These are phyloP conservation scores for Parnassius apollo DNA, from an alignment of 2,888 invertebrate genomes.

Conservation along the genomic window DNA sequence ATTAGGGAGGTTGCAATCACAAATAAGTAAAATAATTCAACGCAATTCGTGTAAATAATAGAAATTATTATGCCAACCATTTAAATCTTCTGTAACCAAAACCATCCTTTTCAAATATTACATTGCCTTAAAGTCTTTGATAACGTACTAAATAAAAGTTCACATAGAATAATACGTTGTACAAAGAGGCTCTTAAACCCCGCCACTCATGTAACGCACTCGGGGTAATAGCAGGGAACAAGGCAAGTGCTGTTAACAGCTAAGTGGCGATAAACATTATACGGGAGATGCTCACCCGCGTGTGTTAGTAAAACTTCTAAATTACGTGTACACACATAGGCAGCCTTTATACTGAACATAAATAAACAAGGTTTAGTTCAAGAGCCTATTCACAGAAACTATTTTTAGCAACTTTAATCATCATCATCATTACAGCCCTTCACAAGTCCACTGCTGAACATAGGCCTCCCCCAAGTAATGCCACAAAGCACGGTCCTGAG, in stretches of 20 bases:
- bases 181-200: slow-evolving; percentile 1
- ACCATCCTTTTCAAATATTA: too few relatives aligned
- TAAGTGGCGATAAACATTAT: slow-evolving; percentile 5
- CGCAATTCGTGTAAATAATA: too few relatives aligned
- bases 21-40: too few relatives aligned
- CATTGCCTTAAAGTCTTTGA: background rate
- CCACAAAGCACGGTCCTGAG: too few relatives aligned
- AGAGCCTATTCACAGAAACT: background rate
- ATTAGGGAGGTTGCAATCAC: too few relatives aligned
- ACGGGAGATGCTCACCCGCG: background rate
- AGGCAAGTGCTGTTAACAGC: background rate
- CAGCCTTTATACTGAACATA: background rate
- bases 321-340: background rate
- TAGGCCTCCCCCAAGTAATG: too few relatives aligned
- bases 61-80: too few relatives aligned
- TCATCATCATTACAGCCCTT: too few relatives aligned
- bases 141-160: background rate
- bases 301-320: slow-evolving; percentile 1
- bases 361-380: background rate
- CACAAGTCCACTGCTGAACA: too few relatives aligned
- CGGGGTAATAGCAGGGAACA: background rate
- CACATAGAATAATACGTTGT: background rate
- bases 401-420: too few relatives aligned
- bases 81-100: too few relatives aligned
- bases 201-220: slow-evolving; percentile 1